Conservation (phyloP, 2,888 invertebrate species). For the Dicranocentrus wangi region DNA sequence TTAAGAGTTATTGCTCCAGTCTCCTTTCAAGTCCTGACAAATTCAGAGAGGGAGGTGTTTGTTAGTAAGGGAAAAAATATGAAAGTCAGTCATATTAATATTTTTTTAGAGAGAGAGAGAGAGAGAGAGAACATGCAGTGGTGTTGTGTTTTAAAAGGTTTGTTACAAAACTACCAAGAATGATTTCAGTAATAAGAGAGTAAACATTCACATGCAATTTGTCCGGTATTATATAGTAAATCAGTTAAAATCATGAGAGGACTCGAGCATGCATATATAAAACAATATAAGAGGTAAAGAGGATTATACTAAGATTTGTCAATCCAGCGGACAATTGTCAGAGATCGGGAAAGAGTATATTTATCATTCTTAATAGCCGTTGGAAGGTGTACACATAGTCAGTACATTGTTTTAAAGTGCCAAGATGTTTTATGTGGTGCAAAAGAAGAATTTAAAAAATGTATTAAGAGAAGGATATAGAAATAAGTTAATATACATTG, state of each 20-base stretch:
- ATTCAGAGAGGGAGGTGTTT: constrained; percentile 21
- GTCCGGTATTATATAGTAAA: not conserved
- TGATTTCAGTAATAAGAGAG: constrained; percentile 14
- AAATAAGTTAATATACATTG: constrained; percentile 70
- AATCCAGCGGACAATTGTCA: not conserved
- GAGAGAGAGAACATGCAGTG: not conserved
- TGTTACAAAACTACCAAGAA: constrained; percentile 31
- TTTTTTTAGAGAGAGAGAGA: too few relatives aligned
- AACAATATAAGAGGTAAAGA: not conserved
- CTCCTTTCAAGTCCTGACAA: constrained; percentile 61
- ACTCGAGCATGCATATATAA: not conserved
- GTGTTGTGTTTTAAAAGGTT: too few relatives aligned
- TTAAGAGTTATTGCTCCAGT: constrained; percentile 66
- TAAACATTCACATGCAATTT: constrained; percentile 1
- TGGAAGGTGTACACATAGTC: constrained; percentile 7
- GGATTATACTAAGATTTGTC: not conserved
- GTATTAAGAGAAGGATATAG: constrained; percentile 28
- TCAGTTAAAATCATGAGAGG: not conserved
- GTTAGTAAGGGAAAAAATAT: constrained; percentile 21
- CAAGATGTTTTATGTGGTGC: constrained; percentile 28
- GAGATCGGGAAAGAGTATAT: too few relatives aligned
- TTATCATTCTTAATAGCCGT: constrained; percentile 55
- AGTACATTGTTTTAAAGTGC: too few relatives aligned
- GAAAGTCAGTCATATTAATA: constrained; percentile 19
- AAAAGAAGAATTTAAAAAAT: constrained; percentile 24